Evolutionary conservation across 2,797 vertebrate genomes (phyloP).

Genomic region (Anabacerthia variegaticeps): DNA sequence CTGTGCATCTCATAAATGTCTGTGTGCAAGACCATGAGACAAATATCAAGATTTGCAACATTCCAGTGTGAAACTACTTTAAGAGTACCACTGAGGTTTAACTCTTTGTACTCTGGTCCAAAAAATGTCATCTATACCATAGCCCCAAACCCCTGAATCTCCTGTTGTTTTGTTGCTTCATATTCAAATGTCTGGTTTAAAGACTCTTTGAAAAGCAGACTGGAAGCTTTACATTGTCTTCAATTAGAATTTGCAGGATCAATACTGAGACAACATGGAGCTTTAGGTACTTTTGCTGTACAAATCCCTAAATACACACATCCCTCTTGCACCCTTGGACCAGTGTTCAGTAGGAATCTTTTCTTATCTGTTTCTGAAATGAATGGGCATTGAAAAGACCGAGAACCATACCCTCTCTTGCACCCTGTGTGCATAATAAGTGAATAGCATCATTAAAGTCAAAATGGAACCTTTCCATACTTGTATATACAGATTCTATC

Average conservation of each 20-base stretch:
- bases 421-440: too few relatives aligned
- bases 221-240: not conserved
- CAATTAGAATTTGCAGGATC: not conserved
- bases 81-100: not conserved
- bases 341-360: not conserved
- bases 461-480: not conserved
- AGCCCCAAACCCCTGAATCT: not conserved
- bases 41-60: not conserved
- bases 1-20: not conserved
- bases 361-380: not conserved
- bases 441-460: not conserved
- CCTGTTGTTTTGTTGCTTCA: not conserved
- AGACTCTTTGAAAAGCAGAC: not conserved
- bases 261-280: not conserved
- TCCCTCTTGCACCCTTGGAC: not conserved
- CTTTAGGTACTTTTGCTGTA: not conserved
- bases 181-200: not conserved
- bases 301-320: not conserved
- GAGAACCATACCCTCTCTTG: not conserved
- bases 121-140: accelerated
- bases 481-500: not conserved
- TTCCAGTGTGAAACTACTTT: not conserved
- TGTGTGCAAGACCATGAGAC: not conserved
- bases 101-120: not conserved
- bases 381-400: not conserved